Conservation (phyloP, 2,888 invertebrate species). For the Phyllotreta cruciferae region DNA sequence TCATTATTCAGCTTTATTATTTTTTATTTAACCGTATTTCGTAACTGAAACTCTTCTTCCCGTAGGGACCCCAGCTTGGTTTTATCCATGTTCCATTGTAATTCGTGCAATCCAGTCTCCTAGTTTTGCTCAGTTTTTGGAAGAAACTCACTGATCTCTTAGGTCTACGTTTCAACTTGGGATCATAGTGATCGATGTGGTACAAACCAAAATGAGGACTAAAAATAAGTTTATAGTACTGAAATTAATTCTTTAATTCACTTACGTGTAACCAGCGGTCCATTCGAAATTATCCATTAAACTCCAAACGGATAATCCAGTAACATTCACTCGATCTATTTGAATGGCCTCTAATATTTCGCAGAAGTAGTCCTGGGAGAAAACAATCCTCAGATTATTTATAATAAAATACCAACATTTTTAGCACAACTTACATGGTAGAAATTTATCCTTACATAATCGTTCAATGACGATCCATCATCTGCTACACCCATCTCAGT, state of each 20-base stretch:
- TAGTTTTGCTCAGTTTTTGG: slow-evolving; percentile 61
- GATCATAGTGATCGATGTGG: slow-evolving; percentile 69
- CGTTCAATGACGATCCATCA: slow-evolving; percentile 14
- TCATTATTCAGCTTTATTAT: too few species aligned
- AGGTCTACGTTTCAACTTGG: slow-evolving; percentile 66
- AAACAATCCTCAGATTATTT: slow-evolving; percentile 1
- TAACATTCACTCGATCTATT: slow-evolving; percentile 54
- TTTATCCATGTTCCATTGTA: slow-evolving; percentile 47
- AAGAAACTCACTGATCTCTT: slow-evolving; percentile 68
- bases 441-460: slow-evolving; percentile 11
- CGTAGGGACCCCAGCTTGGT: too few species aligned
- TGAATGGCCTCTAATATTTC: slow-evolving; percentile 52
- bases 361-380: slow-evolving; percentile 60
- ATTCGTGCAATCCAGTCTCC: background rate
- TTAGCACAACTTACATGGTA: slow-evolving; percentile 17
- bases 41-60: slow-evolving; percentile 17
- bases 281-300: slow-evolving; percentile 59
- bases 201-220: slow-evolving; percentile 67
- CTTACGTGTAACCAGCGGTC: slow-evolving; percentile 55
- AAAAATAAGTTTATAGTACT: background rate
- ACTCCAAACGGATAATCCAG: slow-evolving; percentile 58
- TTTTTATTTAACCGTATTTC: too few species aligned
- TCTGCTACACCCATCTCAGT: slow-evolving; percentile 21
- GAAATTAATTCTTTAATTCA: too few species aligned
- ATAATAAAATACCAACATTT: background rate